Evolutionary conservation across 2,888 invertebrate genomes (phyloP).

Genomic region (Agrochola litura): DNA sequence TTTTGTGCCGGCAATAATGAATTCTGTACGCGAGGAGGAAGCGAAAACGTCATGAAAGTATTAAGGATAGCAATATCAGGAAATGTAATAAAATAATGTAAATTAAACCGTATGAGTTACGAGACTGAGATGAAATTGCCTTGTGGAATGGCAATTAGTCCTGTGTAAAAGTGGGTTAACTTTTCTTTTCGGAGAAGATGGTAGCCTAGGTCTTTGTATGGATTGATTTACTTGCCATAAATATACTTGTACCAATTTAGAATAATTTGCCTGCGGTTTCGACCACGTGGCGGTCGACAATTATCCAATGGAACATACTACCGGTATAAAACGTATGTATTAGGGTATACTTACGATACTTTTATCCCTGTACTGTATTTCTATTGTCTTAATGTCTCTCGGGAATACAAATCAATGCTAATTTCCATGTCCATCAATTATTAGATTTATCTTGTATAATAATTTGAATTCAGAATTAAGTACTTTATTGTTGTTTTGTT

Average conservation of each 20-base stretch:
- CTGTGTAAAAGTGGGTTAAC: background rate
- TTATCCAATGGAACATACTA: too few species aligned
- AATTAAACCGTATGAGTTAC: slow-evolving; percentile 8
- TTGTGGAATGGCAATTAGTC: background rate
- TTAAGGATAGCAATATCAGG: background rate
- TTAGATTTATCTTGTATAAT: too few species aligned
- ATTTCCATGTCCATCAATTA: too few species aligned
- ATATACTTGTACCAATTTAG: background rate
- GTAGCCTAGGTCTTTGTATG: background rate
- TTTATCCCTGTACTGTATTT: too few species aligned
- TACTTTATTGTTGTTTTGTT: too few species aligned
- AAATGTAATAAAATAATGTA: slow-evolving; percentile 30
- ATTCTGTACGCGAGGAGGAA: slow-evolving; percentile 23
- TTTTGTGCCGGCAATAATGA: slow-evolving; percentile 15
- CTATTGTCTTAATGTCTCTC: too few species aligned
- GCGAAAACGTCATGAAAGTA: slow-evolving; percentile 3
- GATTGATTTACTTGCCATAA: background rate
- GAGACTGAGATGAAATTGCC: background rate
- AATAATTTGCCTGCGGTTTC: background rate
- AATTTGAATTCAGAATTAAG: too few species aligned
- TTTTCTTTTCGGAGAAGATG: background rate
- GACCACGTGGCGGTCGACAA: background rate
- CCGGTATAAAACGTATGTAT: too few species aligned
- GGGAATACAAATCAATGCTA: too few species aligned
- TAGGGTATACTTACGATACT: too few species aligned